Base-by-base conservation (phyloP, 1,140 invertebrate species). In the Aphaenogaster ashmeadi region DNA sequence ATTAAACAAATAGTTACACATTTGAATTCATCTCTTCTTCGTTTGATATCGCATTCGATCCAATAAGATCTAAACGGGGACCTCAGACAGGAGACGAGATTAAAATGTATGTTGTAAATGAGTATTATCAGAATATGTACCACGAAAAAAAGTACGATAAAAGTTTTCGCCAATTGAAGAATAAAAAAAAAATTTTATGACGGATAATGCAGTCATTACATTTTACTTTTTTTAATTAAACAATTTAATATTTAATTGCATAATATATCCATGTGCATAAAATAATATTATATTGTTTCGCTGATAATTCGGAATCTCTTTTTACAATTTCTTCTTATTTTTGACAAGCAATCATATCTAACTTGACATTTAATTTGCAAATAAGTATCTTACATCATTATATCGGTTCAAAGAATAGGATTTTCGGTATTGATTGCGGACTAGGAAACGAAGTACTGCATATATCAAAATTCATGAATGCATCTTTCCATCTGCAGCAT, bases 1-100 rank as follows among this genome's bases (percentile, higher is more conserved):
- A 54, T 72, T 54, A 72, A 36, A 3, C 41, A 44, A 44, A 44
- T 27, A 27, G 27, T 27, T 27, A 54, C 52, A 54, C 7, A 54
- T 54, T 11, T 15, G 36, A 52, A n/a, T 15, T 74, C 36, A 54
- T 21, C 7, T 56, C n/a, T 36, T 74, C 52, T 74, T 74, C 27
- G 33, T 74, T 54, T 74, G 18, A 74, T 74, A 74, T 6, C 52
- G 11, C 18, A 52, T n/a, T 18, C 71, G 5, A 74, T 74, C 52
- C 71, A 41, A 56, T 74, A 41, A 74, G 27, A 74, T 21, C 18
- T 52, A 74, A 74, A 74, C 52, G 52, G 50, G 13, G 6, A 13
- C 15, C 13, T 8, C 7, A 74, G 33, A 54, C n/a, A 74, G 52
- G 41, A 1, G 71, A 74, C 27, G 27, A 27, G 27, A 27, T 27